These are phyloP conservation scores for Papilio xuthus DNA, from an alignment of 1,140 invertebrate species.

Conservation along the genomic window DNA sequence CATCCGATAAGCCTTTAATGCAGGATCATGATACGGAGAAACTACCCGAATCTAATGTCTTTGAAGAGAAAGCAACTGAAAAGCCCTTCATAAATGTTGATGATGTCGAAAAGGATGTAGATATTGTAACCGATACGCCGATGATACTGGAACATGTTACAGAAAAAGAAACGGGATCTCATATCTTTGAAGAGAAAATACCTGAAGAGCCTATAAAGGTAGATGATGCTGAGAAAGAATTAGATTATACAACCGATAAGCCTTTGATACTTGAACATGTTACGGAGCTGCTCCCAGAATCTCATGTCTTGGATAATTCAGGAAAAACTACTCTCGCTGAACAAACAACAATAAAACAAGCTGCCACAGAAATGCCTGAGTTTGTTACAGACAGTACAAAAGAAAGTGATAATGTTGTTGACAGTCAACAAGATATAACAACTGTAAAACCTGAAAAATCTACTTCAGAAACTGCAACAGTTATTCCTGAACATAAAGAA, in stretches of 20 bases:
- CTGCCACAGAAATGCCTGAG: constrained; percentile 30
- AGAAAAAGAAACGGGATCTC: constrained; percentile 26
- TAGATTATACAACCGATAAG: not conserved
- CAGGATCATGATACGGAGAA: not conserved
- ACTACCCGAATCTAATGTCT: constrained; percentile 2
- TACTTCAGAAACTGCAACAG: constrained; percentile 33
- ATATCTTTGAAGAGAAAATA: constrained; percentile 1
- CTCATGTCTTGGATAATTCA: not conserved
- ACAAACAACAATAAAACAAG: constrained; percentile 12
- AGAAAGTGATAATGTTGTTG: constrained; percentile 10
- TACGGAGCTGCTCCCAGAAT: constrained; percentile 2
- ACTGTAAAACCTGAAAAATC: not conserved
- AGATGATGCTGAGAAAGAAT: constrained; percentile 4
- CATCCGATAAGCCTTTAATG: not conserved
- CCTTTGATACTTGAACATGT: not conserved
- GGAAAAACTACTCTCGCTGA: not conserved
- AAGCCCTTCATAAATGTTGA: not conserved
- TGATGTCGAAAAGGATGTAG: not conserved
- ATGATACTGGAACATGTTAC: constrained; percentile 17
- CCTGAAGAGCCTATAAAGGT: not conserved
- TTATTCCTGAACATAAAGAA: constrained; percentile 30
- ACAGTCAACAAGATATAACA: not conserved
- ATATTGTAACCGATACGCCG: not conserved
- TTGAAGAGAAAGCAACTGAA: constrained; percentile 2
- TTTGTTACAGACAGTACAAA: constrained; percentile 19